These are phyloP conservation scores for Troides oblongomaculatus DNA, from an alignment of 2,888 invertebrate species.

Conservation along the genomic window DNA sequence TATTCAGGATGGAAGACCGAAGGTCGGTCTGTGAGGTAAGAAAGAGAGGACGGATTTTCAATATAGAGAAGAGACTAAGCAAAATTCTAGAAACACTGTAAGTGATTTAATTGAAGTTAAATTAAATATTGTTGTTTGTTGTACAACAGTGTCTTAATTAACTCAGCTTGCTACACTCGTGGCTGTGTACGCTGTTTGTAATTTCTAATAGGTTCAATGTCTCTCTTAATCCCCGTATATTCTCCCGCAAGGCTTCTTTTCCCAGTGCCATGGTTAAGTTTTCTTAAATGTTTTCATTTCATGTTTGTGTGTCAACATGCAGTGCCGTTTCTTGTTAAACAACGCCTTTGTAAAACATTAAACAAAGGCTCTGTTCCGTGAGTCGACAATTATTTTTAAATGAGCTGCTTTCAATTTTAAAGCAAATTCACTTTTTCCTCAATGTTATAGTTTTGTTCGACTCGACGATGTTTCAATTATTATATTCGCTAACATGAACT, in stretches of 20 bases:
- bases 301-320: not conserved
- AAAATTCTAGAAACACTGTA: too few relatives aligned
- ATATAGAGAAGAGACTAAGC: too few relatives aligned
- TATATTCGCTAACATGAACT: not conserved
- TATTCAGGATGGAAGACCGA: too few relatives aligned
- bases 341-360: conserved; percentile 4
- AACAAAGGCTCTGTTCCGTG: conserved; percentile 1
- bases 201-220: not conserved
- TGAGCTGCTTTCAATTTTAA: conserved; percentile 2
- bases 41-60: too few relatives aligned
- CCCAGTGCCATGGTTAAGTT: not conserved
- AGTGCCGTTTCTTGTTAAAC: not conserved
- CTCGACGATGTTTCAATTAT: not conserved
- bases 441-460: not conserved
- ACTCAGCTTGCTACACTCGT: too few relatives aligned
- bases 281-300: conserved; percentile 5
- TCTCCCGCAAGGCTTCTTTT: not conserved
- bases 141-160: too few relatives aligned
- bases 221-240: not conserved
- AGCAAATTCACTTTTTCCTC: not conserved
- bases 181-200: too few relatives aligned
- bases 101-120: too few relatives aligned
- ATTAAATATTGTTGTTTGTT: too few relatives aligned
- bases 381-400: conserved; percentile 5
- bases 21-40: too few relatives aligned